Percentiles rank a stretch among this genome's conserved stretches.
These are phyloP conservation scores for Brotula barbata DNA, from an alignment of 2,797 vertebrate species.

Conservation along the genomic window DNA sequence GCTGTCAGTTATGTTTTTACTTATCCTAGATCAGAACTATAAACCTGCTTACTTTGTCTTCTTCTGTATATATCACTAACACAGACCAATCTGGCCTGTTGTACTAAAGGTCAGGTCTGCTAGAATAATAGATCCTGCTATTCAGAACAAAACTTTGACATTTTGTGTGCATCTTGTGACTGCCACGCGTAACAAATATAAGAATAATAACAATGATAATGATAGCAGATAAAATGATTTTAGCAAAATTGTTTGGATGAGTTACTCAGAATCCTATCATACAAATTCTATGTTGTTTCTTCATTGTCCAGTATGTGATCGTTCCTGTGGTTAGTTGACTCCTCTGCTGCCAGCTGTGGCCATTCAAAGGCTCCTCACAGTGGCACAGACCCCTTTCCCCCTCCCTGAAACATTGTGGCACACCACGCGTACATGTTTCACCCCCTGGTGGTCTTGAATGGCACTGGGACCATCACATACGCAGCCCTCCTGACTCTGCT, in stretches of 20 bases:
- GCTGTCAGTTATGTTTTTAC: constrained; percentile 9
- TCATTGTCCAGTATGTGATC: constrained; percentile 83
- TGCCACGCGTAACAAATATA: constrained; percentile 19
- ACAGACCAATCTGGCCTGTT: constrained; percentile 32
- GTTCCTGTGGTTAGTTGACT: constrained; percentile 83
- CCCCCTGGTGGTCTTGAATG: constrained; percentile 82
- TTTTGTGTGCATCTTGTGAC: constrained; percentile 76
- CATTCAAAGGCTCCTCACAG: constrained; percentile 81
- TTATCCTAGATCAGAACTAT: constrained; percentile 22
- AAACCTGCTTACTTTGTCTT: constrained; percentile 15
- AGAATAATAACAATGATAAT: neutral
- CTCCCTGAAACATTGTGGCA: constrained; percentile 82
- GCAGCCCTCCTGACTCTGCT: constrained; percentile 75
- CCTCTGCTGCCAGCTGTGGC: constrained; percentile 81
- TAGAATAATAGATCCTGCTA: constrained; percentile 95
- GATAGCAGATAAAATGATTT: constrained; percentile 18
- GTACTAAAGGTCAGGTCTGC: constrained; percentile 38
- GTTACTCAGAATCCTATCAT: constrained; percentile 68
- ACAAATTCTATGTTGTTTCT: constrained; percentile 82
- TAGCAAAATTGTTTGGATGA: constrained; percentile 57
- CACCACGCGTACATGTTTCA: constrained; percentile 81
- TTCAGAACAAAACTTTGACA: constrained; percentile 81
- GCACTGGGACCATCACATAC: constrained; percentile 78
- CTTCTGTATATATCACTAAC: constrained; percentile 34
- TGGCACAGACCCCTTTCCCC: constrained; percentile 65